phyloP scores from a whole-genome alignment of 2,888 invertebrate species.

The Mesochorus sp. region DNA sequence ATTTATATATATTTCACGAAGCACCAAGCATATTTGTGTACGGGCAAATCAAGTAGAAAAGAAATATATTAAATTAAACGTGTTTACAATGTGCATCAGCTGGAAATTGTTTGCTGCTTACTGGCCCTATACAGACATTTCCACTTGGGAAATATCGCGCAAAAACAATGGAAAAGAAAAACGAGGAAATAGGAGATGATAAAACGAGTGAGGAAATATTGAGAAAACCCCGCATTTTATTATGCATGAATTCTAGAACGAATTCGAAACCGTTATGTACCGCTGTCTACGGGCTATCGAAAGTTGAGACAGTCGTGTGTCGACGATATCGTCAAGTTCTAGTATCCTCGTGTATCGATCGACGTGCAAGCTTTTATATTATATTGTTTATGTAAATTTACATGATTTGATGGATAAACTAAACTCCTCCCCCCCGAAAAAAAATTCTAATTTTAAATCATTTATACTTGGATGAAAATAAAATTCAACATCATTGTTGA shows the following conservation, averaged over 20 bases:
- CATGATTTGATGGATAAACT: no score
- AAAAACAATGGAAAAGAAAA: slow-evolving; percentile 2
- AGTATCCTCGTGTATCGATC: slow-evolving; percentile 16
- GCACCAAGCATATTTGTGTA: slow-evolving; percentile 73
- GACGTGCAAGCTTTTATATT: slow-evolving; percentile 17
- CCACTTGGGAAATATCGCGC: slow-evolving; percentile 41
- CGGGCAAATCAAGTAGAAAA: slow-evolving; percentile 54
- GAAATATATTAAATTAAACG: slow-evolving; percentile 26
- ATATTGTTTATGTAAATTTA: slow-evolving; percentile 5
- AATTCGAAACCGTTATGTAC: slow-evolving; percentile 67
- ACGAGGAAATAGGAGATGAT: background rate
- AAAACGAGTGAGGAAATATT: slow-evolving; percentile 9
- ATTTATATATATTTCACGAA: slow-evolving; percentile 66
- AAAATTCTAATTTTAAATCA: no score
- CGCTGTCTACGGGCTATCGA: slow-evolving; percentile 60
- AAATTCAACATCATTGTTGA: no score
- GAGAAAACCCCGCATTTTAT: slow-evolving; percentile 57
- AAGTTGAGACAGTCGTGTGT: slow-evolving; percentile 58
- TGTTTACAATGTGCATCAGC: slow-evolving; percentile 49
- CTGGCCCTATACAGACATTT: slow-evolving; percentile 60
- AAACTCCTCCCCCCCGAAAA: no score
- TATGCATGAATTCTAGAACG: slow-evolving; percentile 69
- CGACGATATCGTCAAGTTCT: slow-evolving; percentile 61
- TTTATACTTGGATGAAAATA: no score
- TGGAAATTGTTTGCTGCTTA: slow-evolving; percentile 62